Evolutionary conservation across 92 coral and sea anemone genomes (phyloP).

Genomic region (Paramuricea clavata): DNA sequence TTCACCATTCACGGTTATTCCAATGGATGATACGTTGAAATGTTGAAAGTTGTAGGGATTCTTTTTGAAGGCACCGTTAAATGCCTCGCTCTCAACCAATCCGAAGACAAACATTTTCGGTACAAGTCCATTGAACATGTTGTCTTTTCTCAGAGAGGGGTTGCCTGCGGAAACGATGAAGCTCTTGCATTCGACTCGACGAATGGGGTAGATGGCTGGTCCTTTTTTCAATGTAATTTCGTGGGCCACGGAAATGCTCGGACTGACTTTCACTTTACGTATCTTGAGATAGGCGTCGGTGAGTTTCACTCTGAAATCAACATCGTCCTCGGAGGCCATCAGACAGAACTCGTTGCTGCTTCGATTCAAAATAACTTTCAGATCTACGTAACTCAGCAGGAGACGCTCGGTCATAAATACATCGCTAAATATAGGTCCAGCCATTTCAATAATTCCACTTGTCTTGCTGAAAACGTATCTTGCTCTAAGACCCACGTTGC

Average conservation of each 20-base stretch:
- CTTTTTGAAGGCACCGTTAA: neutral
- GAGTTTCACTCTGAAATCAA: constrained; percentile 18
- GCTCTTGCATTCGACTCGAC: constrained; percentile 18
- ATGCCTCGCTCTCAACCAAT: neutral
- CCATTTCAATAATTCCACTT: constrained; percentile 48
- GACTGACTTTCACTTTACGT: constrained; percentile 26
- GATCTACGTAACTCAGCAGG: constrained; percentile 58
- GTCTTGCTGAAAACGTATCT: constrained; percentile 43
- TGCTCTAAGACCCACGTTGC: constrained; percentile 35
- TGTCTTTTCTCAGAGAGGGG: constrained; percentile 7
- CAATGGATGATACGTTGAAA: neutral
- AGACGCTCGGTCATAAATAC: constrained; percentile 20
- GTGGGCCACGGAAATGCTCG: neutral
- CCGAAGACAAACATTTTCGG: neutral
- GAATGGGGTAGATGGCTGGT: constrained; percentile 17
- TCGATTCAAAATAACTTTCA: constrained; percentile 46
- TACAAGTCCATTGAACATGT: neutral
- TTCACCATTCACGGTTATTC: neutral
- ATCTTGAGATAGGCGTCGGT: neutral
- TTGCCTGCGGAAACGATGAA: constrained; percentile 10
- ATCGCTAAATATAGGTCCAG: constrained; percentile 47
- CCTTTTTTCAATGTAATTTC: neutral
- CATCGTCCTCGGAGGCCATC: constrained; percentile 27
- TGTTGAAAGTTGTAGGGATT: neutral
- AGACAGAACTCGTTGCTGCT: constrained; percentile 47